Evolutionary conservation across 2,113 vertebrate genomes (phyloP), one percentile per base, ranked within the genome.

Genomic region (Eulemur macaco): DNA sequence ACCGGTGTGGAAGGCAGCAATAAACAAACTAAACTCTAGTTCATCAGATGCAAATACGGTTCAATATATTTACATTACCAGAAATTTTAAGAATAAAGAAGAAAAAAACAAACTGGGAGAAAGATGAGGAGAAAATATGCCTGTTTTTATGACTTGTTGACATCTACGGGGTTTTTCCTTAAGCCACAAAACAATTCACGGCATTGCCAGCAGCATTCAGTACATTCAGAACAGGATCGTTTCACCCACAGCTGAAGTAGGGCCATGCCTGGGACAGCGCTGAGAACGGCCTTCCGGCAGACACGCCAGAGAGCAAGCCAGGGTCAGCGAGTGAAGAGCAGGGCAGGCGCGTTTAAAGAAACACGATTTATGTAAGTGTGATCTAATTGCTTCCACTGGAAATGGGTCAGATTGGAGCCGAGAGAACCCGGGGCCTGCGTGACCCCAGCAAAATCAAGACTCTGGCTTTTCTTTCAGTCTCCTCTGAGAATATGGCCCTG

Each of bases 201-300:
- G 92, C 92, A 92, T 96, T 95, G 96, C 97, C 97, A 97, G 88
- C 84, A 96, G 96, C 97, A 97, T 98, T 98, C 97, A 97, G 97
- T 96, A 98, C 97, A 98, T 98, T 98, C 97, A 98, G 97, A 97
- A 97, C 97, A 97, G 95, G 95, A 87, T 97, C 94, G 11, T 47
- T 95, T 95, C 90, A 73, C 92, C 95, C 63, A 8, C 87, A 80
- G 86, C 80, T 97, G 97, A 96, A 87, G 21, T 0, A 76, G 64
- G 69, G 86, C 97, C 96, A 85, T 39, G 83, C 78, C 9, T 77
- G 92, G 95, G 96, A 92, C 96, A 64, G 78, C 91, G 54, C 84
- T 1, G 17, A 63, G 97, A 25, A 42, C 1, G 47, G 89, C 74
- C 52, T 86, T 91, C 95, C 97, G 92, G 89, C 95, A 97, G 95